Evolutionary conservation across 1,140 invertebrate species (phyloP).

Genomic region (Panagrolaimus sp.): DNA sequence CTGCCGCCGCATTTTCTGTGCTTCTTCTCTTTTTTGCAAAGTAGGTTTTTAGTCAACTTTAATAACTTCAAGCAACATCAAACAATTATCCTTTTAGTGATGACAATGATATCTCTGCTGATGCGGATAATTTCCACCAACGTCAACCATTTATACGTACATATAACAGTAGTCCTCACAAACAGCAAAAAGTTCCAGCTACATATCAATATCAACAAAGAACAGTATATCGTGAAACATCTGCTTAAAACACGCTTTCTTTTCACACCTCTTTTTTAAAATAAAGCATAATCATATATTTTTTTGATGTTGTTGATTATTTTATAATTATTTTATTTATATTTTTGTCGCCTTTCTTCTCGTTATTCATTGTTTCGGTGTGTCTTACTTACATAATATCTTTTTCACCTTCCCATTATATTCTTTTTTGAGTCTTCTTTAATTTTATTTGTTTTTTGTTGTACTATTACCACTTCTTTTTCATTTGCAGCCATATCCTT

Average conservation of each 20-base stretch:
- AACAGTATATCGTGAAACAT: background rate
- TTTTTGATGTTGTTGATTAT: too few relatives aligned
- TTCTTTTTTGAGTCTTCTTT: too few relatives aligned
- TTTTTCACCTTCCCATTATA: too few relatives aligned
- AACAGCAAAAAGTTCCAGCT: background rate
- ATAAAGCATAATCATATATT: too few relatives aligned
- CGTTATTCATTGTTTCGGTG: too few relatives aligned
- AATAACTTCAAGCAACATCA: background rate
- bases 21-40: background rate
- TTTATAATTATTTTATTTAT: too few relatives aligned
- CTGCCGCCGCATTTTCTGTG: background rate
- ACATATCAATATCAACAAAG: background rate
- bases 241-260: background rate
- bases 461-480: too few relatives aligned
- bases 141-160: slow-evolving; percentile 1
- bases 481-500: too few relatives aligned
- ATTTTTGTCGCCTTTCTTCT: too few relatives aligned
- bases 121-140: background rate
- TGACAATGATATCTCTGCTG: slow-evolving; percentile 2
- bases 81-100: slow-evolving; percentile 3
- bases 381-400: too few relatives aligned
- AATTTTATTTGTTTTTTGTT: too few relatives aligned
- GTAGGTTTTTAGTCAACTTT: background rate
- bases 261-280: too few relatives aligned
- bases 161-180: background rate